Percentiles rank a stretch among this genome's conserved stretches.
These are phyloP conservation scores for Aricia artaxerxes DNA, from an alignment of 2,888 invertebrate genomes.

Conservation along the genomic window DNA sequence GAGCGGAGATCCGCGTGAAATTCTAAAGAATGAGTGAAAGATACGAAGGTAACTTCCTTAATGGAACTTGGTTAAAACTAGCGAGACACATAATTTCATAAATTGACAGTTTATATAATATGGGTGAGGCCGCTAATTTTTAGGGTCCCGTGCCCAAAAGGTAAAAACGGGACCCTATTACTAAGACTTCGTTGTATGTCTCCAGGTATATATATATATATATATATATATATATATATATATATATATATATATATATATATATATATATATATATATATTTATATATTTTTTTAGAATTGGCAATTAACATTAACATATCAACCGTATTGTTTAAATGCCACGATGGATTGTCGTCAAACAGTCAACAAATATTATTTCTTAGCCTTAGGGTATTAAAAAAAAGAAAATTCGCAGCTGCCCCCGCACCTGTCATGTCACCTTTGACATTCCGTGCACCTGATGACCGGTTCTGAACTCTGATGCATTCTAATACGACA, in stretches of 20 bases:
- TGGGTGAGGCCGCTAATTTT: no score
- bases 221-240: no score
- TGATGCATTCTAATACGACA: slow-evolving; percentile 6
- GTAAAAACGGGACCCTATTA: no score
- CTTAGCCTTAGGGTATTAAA: neutral
- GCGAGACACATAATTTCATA: no score
- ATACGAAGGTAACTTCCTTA: neutral
- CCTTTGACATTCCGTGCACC: slow-evolving; percentile 65
- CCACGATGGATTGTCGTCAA: neutral
- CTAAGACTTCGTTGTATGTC: no score
- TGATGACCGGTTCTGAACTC: slow-evolving; percentile 16
- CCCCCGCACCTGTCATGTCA: slow-evolving; percentile 63
- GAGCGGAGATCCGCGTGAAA: neutral
- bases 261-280: no score
- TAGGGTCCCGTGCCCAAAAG: no score
- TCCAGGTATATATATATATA: no score
- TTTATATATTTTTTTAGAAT: no score
- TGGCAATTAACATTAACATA: neutral
- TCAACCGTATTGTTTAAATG: neutral
- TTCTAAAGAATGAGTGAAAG: neutral
- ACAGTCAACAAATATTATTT: slow-evolving; percentile 11
- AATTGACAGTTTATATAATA: no score
- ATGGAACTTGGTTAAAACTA: no score
- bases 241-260: no score
- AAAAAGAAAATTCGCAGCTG: slow-evolving; percentile 52